These are phyloP conservation scores for Amphipoea oculea DNA, from an alignment of 2,888 invertebrate genomes.

Conservation along the genomic window DNA sequence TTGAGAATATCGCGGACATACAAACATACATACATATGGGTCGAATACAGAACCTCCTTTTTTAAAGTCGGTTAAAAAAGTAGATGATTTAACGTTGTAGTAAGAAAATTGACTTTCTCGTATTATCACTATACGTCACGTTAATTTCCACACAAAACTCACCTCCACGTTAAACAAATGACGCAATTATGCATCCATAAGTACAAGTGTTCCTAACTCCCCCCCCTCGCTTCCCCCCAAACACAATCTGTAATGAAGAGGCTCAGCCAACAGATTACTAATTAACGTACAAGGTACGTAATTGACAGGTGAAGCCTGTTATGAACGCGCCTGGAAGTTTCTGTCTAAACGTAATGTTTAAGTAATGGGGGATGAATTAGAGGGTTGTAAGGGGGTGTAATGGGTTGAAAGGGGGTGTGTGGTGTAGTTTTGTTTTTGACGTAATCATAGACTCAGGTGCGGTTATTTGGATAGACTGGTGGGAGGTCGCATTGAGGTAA, in stretches of 20 bases:
- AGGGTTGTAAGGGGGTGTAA: constrained; percentile 1
- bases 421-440: constrained; percentile 42
- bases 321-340: constrained; percentile 40
- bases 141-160: constrained; percentile 6
- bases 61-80: too few relatives aligned
- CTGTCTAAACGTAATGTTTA: constrained; percentile 51
- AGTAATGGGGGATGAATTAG: constrained; percentile 23
- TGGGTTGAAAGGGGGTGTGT: background rate
- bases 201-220: constrained; percentile 29
- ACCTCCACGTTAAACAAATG: constrained; percentile 5
- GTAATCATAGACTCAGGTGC: constrained; percentile 17
- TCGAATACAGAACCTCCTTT: too few relatives aligned
- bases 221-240: constrained; percentile 9
- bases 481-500: background rate
- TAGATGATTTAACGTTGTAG: too few relatives aligned
- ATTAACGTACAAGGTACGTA: constrained; percentile 53
- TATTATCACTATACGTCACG: background rate
- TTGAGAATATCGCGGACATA: too few relatives aligned
- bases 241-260: constrained; percentile 52
- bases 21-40: too few relatives aligned
- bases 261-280: constrained; percentile 58
- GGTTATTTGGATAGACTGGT: background rate
- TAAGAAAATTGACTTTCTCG: background rate
- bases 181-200: constrained; percentile 34
- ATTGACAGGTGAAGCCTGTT: constrained; percentile 62